phyloP scores from a whole-genome alignment of 2,888 invertebrate species.

The Ichneumoninae sp. region DNA sequence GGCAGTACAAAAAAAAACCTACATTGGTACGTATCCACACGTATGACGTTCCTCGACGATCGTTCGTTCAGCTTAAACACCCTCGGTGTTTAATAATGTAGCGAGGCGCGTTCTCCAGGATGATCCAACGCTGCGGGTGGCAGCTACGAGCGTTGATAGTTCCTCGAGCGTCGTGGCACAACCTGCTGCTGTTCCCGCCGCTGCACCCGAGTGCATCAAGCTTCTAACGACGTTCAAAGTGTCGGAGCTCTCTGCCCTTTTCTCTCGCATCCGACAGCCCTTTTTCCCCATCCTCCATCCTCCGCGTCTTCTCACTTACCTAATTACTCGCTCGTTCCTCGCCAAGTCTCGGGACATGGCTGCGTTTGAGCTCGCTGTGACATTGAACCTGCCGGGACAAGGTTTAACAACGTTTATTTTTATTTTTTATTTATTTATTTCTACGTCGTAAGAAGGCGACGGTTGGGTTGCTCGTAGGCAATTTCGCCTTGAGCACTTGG shows the following conservation, averaged over 20 bases:
- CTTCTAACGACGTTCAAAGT: conserved; percentile 56
- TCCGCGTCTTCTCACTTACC: conserved; percentile 50
- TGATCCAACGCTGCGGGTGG: conserved; percentile 55
- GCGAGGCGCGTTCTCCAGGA: conserved; percentile 12
- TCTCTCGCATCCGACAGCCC: not conserved
- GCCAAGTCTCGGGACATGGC: not conserved
- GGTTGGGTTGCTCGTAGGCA: conserved; percentile 18
- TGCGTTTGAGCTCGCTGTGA: conserved; percentile 1
- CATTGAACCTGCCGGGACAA: conserved; percentile 23
- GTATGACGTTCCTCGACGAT: conserved; percentile 40
- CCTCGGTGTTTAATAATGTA: conserved; percentile 61
- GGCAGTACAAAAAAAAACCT: not conserved
- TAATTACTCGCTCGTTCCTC: conserved; percentile 61
- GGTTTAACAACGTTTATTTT: conserved; percentile 11
- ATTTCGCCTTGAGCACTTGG: conserved; percentile 42
- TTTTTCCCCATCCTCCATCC: conserved; percentile 26
- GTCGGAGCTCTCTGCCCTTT: conserved; percentile 28
- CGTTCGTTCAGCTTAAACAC: conserved; percentile 62
- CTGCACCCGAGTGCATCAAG: conserved; percentile 44
- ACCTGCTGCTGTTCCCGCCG: conserved; percentile 35
- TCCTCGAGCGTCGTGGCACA: conserved; percentile 44
- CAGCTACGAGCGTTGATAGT: conserved; percentile 62
- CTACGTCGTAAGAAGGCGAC: not conserved
- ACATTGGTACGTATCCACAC: not conserved
- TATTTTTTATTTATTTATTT: not conserved